Evolutionary conservation across 2,797 vertebrate genomes (phyloP).

Genomic region (Carduelis carduelis): DNA sequence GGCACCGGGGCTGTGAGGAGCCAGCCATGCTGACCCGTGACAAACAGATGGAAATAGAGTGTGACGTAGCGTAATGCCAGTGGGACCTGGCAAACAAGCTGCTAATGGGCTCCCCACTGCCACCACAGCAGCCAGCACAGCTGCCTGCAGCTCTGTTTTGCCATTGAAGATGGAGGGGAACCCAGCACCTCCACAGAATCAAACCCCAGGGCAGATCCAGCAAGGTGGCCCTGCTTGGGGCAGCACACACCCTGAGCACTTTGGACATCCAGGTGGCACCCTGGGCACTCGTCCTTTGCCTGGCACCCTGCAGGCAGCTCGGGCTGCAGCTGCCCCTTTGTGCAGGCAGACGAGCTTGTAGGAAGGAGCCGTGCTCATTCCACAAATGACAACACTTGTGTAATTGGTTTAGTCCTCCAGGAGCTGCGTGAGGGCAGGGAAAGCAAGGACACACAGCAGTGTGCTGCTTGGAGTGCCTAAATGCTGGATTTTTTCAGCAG

Average conservation of each 20-base stretch:
- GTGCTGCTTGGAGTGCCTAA: not conserved
- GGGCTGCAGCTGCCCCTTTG: not conserved
- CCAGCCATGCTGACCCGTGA: accelerated
- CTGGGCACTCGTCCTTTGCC: not conserved
- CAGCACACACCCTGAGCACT: accelerated
- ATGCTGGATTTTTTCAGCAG: not conserved
- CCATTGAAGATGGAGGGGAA: accelerated
- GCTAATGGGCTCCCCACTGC: slow-evolving; percentile 16
- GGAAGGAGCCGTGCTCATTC: not conserved
- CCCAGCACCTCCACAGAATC: not conserved
- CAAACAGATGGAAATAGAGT: not conserved
- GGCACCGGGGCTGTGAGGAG: not conserved
- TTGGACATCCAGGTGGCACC: not conserved
- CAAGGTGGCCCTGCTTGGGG: not conserved
- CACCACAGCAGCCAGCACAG: accelerated
- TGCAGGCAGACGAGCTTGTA: not conserved
- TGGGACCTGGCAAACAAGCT: not conserved
- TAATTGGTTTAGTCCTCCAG: not conserved
- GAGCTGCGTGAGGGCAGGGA: not conserved
- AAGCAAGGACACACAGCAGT: not conserved
- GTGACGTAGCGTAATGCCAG: not conserved
- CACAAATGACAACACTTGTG: not conserved
- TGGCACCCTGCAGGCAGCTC: not conserved
- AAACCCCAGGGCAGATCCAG: not conserved
- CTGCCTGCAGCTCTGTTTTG: not conserved